Evolutionary conservation across 2,113 vertebrate genomes (phyloP).

Genomic region (Orcinus orca): DNA sequence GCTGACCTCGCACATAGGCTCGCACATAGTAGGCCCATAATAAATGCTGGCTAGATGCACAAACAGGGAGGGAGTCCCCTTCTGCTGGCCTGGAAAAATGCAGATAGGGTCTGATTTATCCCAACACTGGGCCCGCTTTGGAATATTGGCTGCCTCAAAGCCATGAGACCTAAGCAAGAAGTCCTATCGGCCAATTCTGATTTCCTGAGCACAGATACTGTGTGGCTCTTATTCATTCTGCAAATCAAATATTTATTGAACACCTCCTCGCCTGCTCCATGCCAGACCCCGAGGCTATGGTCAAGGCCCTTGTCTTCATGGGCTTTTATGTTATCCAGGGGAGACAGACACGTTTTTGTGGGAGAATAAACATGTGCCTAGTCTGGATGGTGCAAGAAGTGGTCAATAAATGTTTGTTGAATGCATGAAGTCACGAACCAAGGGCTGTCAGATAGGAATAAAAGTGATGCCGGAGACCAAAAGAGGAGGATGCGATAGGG

Average conservation of each 20-base stretch:
- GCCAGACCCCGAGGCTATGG: background rate
- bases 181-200: background rate
- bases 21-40: background rate
- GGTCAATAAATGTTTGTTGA: background rate
- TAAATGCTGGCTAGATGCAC: background rate
- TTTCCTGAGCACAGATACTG: constrained; percentile 6
- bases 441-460: background rate
- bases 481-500: background rate
- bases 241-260: constrained; percentile 8
- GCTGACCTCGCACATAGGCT: background rate
- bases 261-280: background rate
- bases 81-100: background rate
- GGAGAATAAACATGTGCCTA: background rate
- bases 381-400: background rate
- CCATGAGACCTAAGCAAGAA: background rate
- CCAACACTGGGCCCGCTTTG: background rate
- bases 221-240: constrained; percentile 5
- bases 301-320: background rate
- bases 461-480: background rate
- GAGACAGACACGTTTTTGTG: background rate
- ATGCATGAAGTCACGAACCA: background rate
- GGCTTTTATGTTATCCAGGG: background rate
- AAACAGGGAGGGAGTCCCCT: background rate
- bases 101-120: background rate
- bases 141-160: background rate